These are phyloP conservation scores for Tiliacea citrago DNA, from an alignment of 2,888 invertebrate species.

Conservation along the genomic window DNA sequence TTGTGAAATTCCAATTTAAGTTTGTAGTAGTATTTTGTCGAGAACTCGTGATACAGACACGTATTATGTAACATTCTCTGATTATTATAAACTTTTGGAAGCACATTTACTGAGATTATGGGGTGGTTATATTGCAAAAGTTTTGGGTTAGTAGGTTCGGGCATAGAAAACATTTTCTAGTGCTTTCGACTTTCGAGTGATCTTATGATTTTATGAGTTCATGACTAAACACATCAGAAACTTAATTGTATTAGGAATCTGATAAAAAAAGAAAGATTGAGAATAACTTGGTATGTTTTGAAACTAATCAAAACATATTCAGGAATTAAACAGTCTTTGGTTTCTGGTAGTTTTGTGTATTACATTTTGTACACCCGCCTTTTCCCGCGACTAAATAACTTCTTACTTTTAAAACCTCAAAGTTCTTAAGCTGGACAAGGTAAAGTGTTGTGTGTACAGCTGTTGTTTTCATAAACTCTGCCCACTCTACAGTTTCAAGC, in stretches of 20 bases:
- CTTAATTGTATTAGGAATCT: neutral
- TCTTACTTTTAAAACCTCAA: neutral
- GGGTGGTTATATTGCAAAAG: constrained; percentile 43
- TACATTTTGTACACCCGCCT: neutral
- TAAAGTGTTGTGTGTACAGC: constrained; percentile 6
- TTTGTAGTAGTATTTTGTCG: constrained; percentile 45
- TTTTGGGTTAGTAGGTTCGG: constrained; percentile 38
- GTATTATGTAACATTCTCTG: constrained; percentile 43
- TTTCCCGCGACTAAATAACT: neutral
- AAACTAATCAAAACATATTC: neutral
- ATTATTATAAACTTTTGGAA: constrained; percentile 50
- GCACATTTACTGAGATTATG: constrained; percentile 48
- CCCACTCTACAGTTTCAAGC: neutral
- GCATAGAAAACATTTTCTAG: neutral
- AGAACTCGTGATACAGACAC: constrained; percentile 17
- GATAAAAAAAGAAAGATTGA: too few species aligned
- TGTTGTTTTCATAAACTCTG: constrained; percentile 14
- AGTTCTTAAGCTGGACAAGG: neutral
- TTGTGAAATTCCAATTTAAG: constrained; percentile 42
- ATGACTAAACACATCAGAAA: neutral
- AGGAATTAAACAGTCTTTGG: neutral
- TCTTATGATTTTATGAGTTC: constrained; percentile 10
- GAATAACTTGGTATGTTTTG: neutral
- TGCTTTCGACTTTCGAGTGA: constrained; percentile 28
- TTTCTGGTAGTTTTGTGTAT: neutral